Evolutionary conservation across 1,140 invertebrate genomes (phyloP).

Genomic region (Diuraphis noxia): DNA sequence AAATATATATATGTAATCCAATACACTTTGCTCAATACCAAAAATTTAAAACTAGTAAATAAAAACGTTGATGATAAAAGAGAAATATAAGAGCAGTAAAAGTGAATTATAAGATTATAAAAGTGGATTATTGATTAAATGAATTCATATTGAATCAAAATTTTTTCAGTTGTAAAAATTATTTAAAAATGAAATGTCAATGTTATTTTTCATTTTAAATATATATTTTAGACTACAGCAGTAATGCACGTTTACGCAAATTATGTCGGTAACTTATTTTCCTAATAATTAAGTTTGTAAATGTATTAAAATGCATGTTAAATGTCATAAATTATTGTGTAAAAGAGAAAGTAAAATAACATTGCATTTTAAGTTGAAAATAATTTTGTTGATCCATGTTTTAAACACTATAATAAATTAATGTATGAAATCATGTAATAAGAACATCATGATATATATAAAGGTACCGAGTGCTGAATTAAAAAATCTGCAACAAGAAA

Average conservation of each 20-base stretch:
- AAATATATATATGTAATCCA: background rate
- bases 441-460: background rate
- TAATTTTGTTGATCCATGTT: constrained; percentile 6
- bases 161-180: background rate
- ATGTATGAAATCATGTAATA: background rate
- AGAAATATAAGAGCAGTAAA: too few species aligned
- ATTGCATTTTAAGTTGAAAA: background rate
- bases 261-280: background rate
- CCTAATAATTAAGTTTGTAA: background rate
- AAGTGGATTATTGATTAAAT: background rate
- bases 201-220: background rate
- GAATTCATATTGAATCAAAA: background rate
- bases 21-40: background rate
- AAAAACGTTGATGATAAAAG: background rate
- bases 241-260: background rate
- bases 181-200: background rate
- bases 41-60: background rate
- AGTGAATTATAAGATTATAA: too few species aligned
- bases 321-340: background rate
- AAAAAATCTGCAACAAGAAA: background rate
- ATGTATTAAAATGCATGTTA: background rate
- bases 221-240: background rate
- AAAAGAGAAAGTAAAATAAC: constrained; percentile 31
- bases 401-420: background rate
- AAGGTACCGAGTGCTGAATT: background rate